Conservation (phyloP, 2,797 vertebrate species). For the Coccyzus lansbergi region DNA sequence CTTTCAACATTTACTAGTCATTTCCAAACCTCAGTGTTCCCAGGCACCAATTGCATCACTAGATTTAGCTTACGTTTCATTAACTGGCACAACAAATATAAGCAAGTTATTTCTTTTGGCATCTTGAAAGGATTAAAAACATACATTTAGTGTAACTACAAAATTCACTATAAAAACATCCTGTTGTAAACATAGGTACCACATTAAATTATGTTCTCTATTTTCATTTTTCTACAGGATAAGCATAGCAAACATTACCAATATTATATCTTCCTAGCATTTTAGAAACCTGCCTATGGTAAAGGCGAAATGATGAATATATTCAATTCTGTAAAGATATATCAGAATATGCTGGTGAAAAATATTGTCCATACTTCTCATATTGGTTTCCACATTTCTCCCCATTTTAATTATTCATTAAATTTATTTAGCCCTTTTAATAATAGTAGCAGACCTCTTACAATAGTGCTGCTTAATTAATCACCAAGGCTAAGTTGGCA, state of each 20-base stretch:
- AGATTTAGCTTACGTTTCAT: slow-evolving; percentile 31
- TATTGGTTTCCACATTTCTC: neutral
- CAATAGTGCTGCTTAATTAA: neutral
- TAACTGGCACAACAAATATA: slow-evolving; percentile 37
- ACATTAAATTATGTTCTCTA: neutral
- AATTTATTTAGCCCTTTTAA: neutral
- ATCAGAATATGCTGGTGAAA: neutral
- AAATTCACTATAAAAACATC: neutral
- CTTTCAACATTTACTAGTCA: neutral
- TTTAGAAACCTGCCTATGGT: neutral
- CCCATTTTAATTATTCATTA: neutral
- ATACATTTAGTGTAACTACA: neutral
- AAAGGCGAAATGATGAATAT: neutral
- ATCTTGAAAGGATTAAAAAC: slow-evolving; percentile 6
- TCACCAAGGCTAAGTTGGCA: neutral
- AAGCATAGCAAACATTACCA: neutral
- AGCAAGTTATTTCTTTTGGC: slow-evolving; percentile 12
- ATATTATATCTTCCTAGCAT: neutral
- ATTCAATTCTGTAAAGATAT: neutral
- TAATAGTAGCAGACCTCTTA: neutral
- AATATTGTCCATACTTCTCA: neutral
- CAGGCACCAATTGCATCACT: neutral
- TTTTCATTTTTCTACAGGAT: neutral
- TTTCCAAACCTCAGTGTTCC: slow-evolving; percentile 20
- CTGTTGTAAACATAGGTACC: neutral